Base-by-base conservation (phyloP, 1,140 invertebrate species). In the Drosophila kohkoa region DNA sequence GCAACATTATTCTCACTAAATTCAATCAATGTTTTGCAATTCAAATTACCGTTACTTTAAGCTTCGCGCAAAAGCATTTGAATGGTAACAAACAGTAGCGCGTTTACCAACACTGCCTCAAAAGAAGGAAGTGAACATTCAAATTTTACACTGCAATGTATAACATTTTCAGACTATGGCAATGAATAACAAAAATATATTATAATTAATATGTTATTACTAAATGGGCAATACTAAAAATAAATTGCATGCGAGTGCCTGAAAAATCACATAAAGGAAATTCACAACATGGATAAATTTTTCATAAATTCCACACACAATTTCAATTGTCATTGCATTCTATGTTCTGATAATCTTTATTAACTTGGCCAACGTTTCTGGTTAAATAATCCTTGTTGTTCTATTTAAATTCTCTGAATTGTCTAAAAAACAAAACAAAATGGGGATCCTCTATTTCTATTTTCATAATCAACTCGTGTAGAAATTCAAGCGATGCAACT, bases 401-500 rank as follows among this genome's bases (percentile, higher is more conserved):
- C 5, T 63, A 20, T 25, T 54, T 43, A 69, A 67, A 41, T 55
- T 41, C 43, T 62, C 25, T 38, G 35, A 35, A 67, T 11, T 62
- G 76, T 76, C 49, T 79, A 45, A 62, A 38, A 38, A 3, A 2
- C 35, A 20, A 25, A 25, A 25, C 4, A 38, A 38, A 73, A 75
- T 38, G 38, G 83, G 76, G 76, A 64, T 67, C 15, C 63, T 77
- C 64, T 87, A 59, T 86, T 77, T 32, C 20, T 77, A 77, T 88
- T 87, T 80, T 75, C 54, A 82, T 73, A 30, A 55, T 52, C 76
- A 64, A 65, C 35, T 81, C 68, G 74, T 79, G 74, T 73, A 92
- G 91, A 92, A 76, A 92, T 92, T 74, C 82, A 92, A 81, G 91
- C 91, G 82, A 91, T 92, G 91, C 85, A 91, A 59, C 77, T 59